Conservation (phyloP, 2,888 invertebrate genomes). For the Kuschelorhynchus macadamiae region DNA sequence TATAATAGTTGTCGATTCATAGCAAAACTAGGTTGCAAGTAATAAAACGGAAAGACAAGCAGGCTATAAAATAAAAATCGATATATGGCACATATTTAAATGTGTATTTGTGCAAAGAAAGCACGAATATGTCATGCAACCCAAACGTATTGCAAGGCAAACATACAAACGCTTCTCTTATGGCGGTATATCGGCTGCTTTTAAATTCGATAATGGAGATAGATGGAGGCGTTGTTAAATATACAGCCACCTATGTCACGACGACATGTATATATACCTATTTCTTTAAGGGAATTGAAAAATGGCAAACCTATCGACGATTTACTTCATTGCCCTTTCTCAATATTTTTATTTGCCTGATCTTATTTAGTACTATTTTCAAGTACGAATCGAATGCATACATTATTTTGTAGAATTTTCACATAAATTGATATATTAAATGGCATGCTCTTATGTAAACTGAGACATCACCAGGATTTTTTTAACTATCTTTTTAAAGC, state of each 20-base stretch:
- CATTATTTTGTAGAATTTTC: background rate
- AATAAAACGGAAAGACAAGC: too few species aligned
- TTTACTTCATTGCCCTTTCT: constrained; percentile 53
- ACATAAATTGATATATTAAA: background rate
- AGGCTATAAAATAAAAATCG: constrained; percentile 15
- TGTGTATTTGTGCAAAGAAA: constrained; percentile 13
- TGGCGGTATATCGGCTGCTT: constrained; percentile 27
- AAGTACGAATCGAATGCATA: background rate
- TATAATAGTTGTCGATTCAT: too few species aligned
- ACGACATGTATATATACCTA: constrained; percentile 53
- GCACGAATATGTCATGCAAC: constrained; percentile 31
- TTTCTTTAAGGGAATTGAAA: constrained; percentile 56
- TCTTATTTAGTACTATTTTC: constrained; percentile 17
- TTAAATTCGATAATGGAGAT: constrained; percentile 60
- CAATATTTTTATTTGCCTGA: constrained; percentile 49
- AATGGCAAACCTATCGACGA: constrained; percentile 55
- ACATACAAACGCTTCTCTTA: constrained; percentile 36
- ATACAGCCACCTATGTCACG: constrained; percentile 56
- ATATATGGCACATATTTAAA: constrained; percentile 25
- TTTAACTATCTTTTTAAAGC: too few species aligned
- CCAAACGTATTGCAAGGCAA: constrained; percentile 32
- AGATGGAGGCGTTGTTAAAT: constrained; percentile 57
- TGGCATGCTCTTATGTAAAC: background rate
- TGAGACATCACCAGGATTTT: background rate
- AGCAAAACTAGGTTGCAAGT: too few species aligned